Evolutionary conservation across 2,797 vertebrate species (phyloP).

Genomic region (Stomatorhinus walkeri): DNA sequence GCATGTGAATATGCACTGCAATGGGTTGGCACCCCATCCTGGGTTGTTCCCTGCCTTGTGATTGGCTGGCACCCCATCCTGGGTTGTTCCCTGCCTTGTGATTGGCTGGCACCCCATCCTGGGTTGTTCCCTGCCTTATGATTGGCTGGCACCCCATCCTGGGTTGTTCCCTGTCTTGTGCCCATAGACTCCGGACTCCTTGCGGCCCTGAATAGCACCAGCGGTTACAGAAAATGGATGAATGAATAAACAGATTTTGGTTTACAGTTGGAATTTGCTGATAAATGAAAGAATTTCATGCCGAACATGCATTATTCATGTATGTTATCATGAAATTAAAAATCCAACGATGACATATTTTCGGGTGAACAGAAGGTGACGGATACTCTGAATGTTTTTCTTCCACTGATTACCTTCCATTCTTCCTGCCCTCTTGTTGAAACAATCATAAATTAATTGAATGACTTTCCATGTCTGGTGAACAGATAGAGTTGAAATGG

Average conservation of each 20-base stretch:
- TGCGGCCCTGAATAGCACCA: neutral
- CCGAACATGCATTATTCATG: neutral
- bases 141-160: neutral
- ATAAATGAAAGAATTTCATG: neutral
- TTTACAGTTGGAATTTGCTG: neutral
- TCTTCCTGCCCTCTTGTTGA: conserved; percentile 7
- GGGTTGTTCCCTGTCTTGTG: neutral
- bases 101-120: neutral
- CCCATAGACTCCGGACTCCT: neutral
- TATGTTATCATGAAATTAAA: neutral
- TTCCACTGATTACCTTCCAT: conserved; percentile 10
- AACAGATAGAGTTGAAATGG: conserved; percentile 27
- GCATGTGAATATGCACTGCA: neutral
- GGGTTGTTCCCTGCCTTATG: neutral
- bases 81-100: neutral
- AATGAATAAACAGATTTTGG: neutral
- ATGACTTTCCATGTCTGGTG: conserved; percentile 26
- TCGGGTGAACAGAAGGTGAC: neutral
- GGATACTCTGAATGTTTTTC: neutral
- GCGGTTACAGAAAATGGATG: neutral
- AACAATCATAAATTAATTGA: conserved; percentile 9
- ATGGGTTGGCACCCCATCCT: neutral
- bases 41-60: neutral
- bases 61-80: neutral
- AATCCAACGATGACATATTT: neutral